Evolutionary conservation across 1,140 invertebrate genomes (phyloP), one percentile per base, ranked within the genome.

Genomic region (Proctacanthus coquilletti): DNA sequence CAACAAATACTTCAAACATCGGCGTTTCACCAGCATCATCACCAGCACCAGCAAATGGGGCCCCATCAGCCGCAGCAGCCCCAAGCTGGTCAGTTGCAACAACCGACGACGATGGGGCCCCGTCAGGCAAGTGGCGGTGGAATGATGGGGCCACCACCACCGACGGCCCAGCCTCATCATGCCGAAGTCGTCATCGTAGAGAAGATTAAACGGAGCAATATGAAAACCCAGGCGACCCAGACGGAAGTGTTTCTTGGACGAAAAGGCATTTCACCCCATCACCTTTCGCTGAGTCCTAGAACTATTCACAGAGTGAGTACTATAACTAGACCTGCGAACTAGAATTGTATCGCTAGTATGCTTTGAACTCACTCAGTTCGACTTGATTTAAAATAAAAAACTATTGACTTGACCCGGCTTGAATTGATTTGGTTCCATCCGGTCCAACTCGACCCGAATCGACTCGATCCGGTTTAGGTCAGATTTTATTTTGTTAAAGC

Each of bases 211-310:
- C 71, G 81, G 46, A 77, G 80, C 37, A 73, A 77, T 1, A 91
- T 89, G 84, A 83, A 86, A 50, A 88, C 86, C 1, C 86, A 92
- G 65, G 86, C 87, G 2, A 92, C 87, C 1, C 87, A 93, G 61
- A 93, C 88, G 18, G 86, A 92, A 59, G 68, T 75, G 18, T 72
- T 71, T 46, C 53, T 75, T 40, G 69, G 72, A 45, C 68, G 76
- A 30, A 77, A 81, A 56, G 71, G 74, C 11, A 55, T 74, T 5
- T 71, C 74, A 31, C 75, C 81, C 3, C 76, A 79, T 46, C 72
- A 79, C 47, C 62, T 82, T 39, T 81, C 78, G 8, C 60, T 89
- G 4, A 87, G 83, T 61, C 84, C 82, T 5, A 56, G 80, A 21
- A 71, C 72, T 4, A 69, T 72, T 5, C 72, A 74, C 57, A 66